phyloP scores from a whole-genome alignment of 1,140 invertebrate species.

The Zaprionus africanus region DNA sequence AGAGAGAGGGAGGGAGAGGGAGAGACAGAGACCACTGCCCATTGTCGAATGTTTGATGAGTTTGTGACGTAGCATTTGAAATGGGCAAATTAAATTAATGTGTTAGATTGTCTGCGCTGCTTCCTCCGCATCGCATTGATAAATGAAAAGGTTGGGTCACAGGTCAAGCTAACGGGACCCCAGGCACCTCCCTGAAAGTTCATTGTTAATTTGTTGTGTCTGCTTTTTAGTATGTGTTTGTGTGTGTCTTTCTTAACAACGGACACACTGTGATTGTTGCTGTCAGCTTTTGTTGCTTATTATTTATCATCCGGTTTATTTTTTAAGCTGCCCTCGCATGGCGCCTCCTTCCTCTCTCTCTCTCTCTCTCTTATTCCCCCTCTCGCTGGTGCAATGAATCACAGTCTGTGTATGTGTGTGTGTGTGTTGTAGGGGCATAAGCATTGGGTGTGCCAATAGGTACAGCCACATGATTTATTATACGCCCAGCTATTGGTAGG shows the following conservation, averaged over 20 bases:
- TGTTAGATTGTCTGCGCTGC: slow-evolving; percentile 45
- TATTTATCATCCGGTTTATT: slow-evolving; percentile 47
- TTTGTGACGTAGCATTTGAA: slow-evolving; percentile 33
- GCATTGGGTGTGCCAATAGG: slow-evolving; percentile 28
- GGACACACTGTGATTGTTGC: slow-evolving; percentile 50
- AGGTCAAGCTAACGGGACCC: slow-evolving; percentile 34
- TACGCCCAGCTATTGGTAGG: slow-evolving; percentile 38
- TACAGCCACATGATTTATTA: slow-evolving; percentile 70
- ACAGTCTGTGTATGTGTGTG: slow-evolving; percentile 38
- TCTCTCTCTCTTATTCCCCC: background rate
- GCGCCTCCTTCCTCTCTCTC: no score
- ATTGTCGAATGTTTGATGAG: slow-evolving; percentile 63
- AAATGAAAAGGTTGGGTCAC: slow-evolving; percentile 68
- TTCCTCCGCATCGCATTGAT: slow-evolving; percentile 38
- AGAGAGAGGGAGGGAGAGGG: background rate
- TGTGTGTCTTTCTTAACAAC: slow-evolving; percentile 19
- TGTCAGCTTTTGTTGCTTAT: slow-evolving; percentile 53
- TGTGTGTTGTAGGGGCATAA: slow-evolving; percentile 12
- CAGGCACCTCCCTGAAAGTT: background rate
- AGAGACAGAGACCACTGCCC: background rate
- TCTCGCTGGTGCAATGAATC: slow-evolving; percentile 68
- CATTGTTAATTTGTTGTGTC: slow-evolving; percentile 63
- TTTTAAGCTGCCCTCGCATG: slow-evolving; percentile 1
- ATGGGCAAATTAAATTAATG: slow-evolving; percentile 69
- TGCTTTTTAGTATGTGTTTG: slow-evolving; percentile 12